Evolutionary conservation across 2,888 invertebrate species (phyloP), one percentile per base, ranked within the genome.

Genomic region (Orthosia incerta): DNA sequence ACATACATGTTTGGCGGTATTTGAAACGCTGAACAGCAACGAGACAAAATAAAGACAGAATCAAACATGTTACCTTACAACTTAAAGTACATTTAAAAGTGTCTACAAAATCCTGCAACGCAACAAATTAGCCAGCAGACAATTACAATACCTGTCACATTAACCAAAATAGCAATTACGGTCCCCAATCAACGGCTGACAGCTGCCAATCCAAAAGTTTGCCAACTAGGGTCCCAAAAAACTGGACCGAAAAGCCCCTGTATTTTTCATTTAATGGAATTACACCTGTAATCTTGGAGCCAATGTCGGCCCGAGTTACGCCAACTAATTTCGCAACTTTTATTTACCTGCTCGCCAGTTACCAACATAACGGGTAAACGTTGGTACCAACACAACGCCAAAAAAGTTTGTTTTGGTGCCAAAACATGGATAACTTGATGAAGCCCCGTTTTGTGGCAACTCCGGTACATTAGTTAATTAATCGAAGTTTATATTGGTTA

Each of bases 271-370:
- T 72, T 79, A 84, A 85, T 71, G 50, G 76, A 74, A 85, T 85
- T 79, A 86, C 82, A 85, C 61, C 85, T 75, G 76, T 87, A 85
- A 85, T 85, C 87, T 83, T 78, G 64, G 70, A 59, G 70, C 75
- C 76, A 46, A 76, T 69, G 87, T 74, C 18, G 83, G 72, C 26
- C 73, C 26, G 68, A 79, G 86, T 85, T 85, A 59, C 71, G 67
- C 74, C 64, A 83, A 85, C 83, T 85, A 85, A 85, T 85, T 85
- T 80, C 39, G 73, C 68, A 87, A 85, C 85, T 85, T 85, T 85
- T 85, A 85, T 87, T 79, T 76, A 83, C 86, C 83, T 80, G 80
- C 51, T 63, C 48, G 61, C 71, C 85, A 80, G 86, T 82, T 79
- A 56, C 76, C 53, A 65, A 68, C 78, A 86, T 68, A 86, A 86